Conservation (phyloP, 2,888 invertebrate species). For the Alloscopus bannaensis region DNA sequence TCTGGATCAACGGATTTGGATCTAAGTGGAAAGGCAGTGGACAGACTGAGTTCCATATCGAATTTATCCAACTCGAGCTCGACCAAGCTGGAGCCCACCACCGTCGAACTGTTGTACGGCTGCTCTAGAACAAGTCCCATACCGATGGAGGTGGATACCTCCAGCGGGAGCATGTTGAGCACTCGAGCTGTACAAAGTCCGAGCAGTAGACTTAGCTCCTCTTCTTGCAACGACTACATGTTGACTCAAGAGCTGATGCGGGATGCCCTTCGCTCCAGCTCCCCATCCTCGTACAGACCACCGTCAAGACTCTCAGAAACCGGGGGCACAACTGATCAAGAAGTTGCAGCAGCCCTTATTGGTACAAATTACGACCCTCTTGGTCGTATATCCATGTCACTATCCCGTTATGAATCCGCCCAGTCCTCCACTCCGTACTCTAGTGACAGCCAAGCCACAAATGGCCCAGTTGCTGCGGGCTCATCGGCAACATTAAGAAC, state of each 20-base stretch:
- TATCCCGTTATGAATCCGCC: slow-evolving; percentile 79
- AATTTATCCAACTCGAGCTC: slow-evolving; percentile 59
- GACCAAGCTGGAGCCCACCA: slow-evolving; percentile 41
- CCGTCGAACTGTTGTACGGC: slow-evolving; percentile 45
- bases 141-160: slow-evolving; percentile 66
- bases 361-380: slow-evolving; percentile 71
- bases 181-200: slow-evolving; percentile 67
- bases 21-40: slow-evolving; percentile 43
- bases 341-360: slow-evolving; percentile 76
- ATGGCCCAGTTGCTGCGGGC: slow-evolving; percentile 43
- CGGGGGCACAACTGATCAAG: slow-evolving; percentile 79
- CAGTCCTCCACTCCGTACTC: slow-evolving; percentile 62
- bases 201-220: slow-evolving; percentile 65
- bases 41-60: slow-evolving; percentile 57
- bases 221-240: slow-evolving; percentile 64
- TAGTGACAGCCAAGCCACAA: slow-evolving; percentile 60
- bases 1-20: slow-evolving; percentile 62
- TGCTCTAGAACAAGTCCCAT: slow-evolving; percentile 65
- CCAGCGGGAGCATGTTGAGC: slow-evolving; percentile 63
- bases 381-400: slow-evolving; percentile 72
- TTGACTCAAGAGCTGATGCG: slow-evolving; percentile 66
- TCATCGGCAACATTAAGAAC: slow-evolving; percentile 77
- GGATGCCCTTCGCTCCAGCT: slow-evolving; percentile 62
- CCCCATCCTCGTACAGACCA: slow-evolving; percentile 76
- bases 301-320: slow-evolving; percentile 80